Base-by-base conservation (phyloP, 2,888 invertebrate species). In the Meliscaeva auricollis region DNA sequence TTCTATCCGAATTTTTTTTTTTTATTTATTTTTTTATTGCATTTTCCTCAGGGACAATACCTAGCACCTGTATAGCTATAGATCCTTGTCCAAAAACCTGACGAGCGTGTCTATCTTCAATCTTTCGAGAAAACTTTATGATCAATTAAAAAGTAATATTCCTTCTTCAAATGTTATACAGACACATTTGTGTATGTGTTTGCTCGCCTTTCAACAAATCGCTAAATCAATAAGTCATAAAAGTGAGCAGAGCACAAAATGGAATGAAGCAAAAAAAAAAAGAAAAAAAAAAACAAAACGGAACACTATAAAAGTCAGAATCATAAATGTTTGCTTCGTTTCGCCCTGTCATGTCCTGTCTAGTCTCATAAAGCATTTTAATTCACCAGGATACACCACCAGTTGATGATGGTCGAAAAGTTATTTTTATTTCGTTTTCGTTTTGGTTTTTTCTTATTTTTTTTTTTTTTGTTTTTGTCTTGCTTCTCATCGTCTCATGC, bases 141-240 rank as follows among this genome's bases (percentile, higher is more conserved):
- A 66, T 50, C 66, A 66, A 66, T 66, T 66, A 66, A 66, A 66
- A 66, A 35, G 50, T 66, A 73, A 78, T 68, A 46, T 69, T 52
- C 54, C 62, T 38, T 52, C 17, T 38, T 9, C 7, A 74, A 69
- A 66, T 69, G 48, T 41, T 22, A 26, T 26, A 77, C 46, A 35
- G 30, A 17, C 5, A 20, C 9, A 58, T 44, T 32, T 66, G 30
- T 66, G n/a, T 48, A 46, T 64, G 5, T 2, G 11, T 9, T 9
- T 46, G 7, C 15, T 2, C 60, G 26, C 62, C 78, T 48, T 54
- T 48, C 58, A 73, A 70, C 72, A 83, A 83, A 83, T 69, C 52
- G 56, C 46, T 74, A 64, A 83, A 79, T 83, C 83, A 79, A 83
- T 83, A 83, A 78, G 54, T 64, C 75, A 38, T 81, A 70, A 81